Conservation (phyloP, 2,888 invertebrate species). For the Lamellibrachia satsuma region DNA sequence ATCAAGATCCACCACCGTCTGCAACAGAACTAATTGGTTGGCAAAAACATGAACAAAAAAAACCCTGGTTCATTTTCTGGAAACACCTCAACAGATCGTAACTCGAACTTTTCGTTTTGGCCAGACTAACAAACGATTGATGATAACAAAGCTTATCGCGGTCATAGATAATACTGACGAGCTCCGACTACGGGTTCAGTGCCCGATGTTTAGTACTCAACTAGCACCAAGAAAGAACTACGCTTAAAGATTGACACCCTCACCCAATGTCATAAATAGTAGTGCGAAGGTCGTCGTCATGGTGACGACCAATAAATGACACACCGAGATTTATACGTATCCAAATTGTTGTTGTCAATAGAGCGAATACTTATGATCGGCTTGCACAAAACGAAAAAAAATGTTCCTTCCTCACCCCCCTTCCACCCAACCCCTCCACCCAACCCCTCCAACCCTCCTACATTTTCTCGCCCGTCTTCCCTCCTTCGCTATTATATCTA, state of each 20-base stretch:
- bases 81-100: not conserved
- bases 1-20: not conserved
- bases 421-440: not conserved
- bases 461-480: not conserved
- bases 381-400: too few species aligned
- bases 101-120: not conserved
- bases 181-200: not conserved
- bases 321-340: too few species aligned
- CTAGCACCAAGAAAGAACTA: not conserved
- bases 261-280: not conserved
- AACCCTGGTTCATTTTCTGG: not conserved
- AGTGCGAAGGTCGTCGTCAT: not conserved
- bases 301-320: too few species aligned
- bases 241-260: not conserved
- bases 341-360: too few species aligned
- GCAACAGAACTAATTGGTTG: not conserved
- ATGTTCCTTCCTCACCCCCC: not conserved
- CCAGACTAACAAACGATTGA: not conserved
- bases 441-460: not conserved
- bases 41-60: not conserved
- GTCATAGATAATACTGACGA: not conserved
- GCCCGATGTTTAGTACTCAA: not conserved
- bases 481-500: not conserved
- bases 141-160: not conserved
- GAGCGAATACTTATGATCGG: too few species aligned